phyloP scores from a whole-genome alignment of 2,888 invertebrate species.

The Dolichopus griseipennis region DNA sequence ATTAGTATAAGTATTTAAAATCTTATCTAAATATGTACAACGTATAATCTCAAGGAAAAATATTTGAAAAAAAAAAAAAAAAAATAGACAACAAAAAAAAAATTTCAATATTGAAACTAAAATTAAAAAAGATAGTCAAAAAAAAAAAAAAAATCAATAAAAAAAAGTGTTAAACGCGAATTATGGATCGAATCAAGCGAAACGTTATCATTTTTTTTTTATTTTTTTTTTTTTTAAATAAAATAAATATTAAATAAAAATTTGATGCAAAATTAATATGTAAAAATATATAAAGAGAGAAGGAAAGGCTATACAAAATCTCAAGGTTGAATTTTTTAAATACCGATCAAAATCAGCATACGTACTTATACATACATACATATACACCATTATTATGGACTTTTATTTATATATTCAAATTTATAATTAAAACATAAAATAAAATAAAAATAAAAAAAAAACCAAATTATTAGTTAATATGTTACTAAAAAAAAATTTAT shows the following conservation, averaged over 20 bases:
- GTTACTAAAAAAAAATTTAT: no score
- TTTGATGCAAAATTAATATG: constrained; percentile 1
- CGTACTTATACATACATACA: no score
- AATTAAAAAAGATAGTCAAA: not conserved
- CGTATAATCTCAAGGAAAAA: not conserved
- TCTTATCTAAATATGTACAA: no score
- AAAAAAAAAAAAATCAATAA: not conserved
- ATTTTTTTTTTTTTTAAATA: no score
- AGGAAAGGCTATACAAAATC: not conserved
- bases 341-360: not conserved
- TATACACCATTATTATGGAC: no score
- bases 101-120: not conserved
- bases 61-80: not conserved
- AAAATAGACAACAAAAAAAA: not conserved
- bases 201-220: no score
- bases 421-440: no score
- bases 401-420: no score
- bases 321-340: constrained; percentile 1
- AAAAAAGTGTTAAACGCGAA: not conserved
- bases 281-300: not conserved
- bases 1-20: no score
- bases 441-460: no score
- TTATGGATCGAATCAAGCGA: not conserved
- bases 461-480: no score
- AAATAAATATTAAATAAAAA: not conserved